Evolutionary conservation across 2,113 vertebrate species (phyloP).

Genomic region (Phalacrocorax carbo): DNA sequence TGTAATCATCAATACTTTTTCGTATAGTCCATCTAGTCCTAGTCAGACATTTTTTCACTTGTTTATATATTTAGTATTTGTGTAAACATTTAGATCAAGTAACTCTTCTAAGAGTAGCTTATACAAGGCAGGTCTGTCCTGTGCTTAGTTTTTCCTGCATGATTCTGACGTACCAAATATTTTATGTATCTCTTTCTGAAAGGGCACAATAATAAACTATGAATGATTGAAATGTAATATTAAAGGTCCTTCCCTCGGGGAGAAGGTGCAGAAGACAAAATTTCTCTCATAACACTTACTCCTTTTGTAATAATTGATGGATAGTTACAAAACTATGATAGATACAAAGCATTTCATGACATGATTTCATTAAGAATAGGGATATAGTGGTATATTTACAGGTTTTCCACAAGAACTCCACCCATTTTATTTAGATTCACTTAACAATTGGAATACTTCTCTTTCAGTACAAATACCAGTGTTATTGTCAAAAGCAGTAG

Average conservation of each 20-base stretch:
- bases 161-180: neutral
- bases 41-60: neutral
- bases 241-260: neutral
- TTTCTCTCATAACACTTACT: neutral
- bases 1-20: neutral
- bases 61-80: neutral
- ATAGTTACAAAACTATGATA: neutral
- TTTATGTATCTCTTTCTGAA: neutral
- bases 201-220: neutral
- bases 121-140: neutral
- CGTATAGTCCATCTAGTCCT: neutral
- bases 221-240: neutral
- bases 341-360: neutral
- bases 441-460: neutral
- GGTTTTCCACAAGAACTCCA: neutral
- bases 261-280: neutral
- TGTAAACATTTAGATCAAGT: neutral
- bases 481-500: neutral
- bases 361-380: neutral
- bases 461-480: neutral
- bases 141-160: neutral
- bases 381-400: neutral
- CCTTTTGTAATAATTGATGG: neutral
- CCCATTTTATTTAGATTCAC: neutral
- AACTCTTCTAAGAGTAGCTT: neutral